Percentiles rank a stretch among this genome's conserved stretches.
Conservation (phyloP, 2,888 invertebrate species). For the Ypsolopha sequella region DNA sequence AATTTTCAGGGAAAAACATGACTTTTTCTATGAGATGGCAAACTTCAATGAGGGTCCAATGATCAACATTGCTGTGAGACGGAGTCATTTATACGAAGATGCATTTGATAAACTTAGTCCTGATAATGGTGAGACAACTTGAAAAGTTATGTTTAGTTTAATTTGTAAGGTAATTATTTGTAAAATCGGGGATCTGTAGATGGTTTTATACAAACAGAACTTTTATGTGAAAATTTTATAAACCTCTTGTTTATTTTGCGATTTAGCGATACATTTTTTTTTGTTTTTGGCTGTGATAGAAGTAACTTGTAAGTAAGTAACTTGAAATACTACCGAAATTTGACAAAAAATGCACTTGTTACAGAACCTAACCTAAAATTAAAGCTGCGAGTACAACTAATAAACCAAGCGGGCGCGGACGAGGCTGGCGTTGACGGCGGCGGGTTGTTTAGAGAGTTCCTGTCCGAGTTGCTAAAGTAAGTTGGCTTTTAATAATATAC, state of each 20-base stretch:
- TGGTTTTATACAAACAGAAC: too few species aligned
- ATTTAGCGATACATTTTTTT: too few species aligned
- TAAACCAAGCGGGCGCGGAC: constrained; percentile 91
- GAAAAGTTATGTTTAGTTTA: too few species aligned
- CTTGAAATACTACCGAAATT: too few species aligned
- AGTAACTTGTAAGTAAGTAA: too few species aligned
- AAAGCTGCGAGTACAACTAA: constrained; percentile 89
- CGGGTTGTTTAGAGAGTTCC: constrained; percentile 95
- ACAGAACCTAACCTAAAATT: constrained; percentile 88
- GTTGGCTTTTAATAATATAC: too few species aligned
- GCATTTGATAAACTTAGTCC: constrained; percentile 94
- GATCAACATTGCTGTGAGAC: constrained; percentile 81
- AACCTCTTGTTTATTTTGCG: too few species aligned
- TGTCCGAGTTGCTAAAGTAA: constrained; percentile 89
- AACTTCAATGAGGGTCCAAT: constrained; percentile 82
- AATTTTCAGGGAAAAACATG: constrained; percentile 72
- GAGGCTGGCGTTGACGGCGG: constrained; percentile 99
- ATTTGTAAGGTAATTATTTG: too few species aligned
- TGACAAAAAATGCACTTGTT: constrained; percentile 10
- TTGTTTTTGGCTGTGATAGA: too few species aligned
- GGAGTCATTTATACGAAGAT: constrained; percentile 98
- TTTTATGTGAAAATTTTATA: too few species aligned
- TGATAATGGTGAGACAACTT: constrained; percentile 79
- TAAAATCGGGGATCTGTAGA: too few species aligned
- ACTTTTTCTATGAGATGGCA: constrained; percentile 80